These are phyloP conservation scores for Diorhabda elongata DNA, from an alignment of 1,140 invertebrate species.

Conservation along the genomic window DNA sequence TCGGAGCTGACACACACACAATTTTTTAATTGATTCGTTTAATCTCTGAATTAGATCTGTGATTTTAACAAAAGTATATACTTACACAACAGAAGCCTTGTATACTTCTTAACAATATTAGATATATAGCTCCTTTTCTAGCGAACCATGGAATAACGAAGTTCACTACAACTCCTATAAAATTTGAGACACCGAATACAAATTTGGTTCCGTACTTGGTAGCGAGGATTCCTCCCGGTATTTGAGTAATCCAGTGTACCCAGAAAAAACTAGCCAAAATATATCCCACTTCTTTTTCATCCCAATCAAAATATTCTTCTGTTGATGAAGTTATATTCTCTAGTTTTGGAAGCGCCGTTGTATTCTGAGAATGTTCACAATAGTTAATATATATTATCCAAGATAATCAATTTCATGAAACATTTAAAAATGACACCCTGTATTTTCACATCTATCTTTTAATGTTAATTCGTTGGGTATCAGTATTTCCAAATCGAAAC, in stretches of 20 bases:
- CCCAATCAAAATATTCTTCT: constrained; percentile 56
- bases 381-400: no score
- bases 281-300: constrained; percentile 63
- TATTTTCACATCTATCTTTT: no score
- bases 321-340: no score
- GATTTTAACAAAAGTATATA: constrained; percentile 18
- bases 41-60: no score
- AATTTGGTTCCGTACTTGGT: constrained; percentile 67
- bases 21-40: no score
- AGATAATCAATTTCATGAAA: no score
- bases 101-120: constrained; percentile 62
- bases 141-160: constrained; percentile 65
- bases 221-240: constrained; percentile 70
- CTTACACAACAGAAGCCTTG: constrained; percentile 72
- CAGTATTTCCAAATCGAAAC: no score
- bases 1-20: no score
- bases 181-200: constrained; percentile 66
- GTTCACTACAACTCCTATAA: constrained; percentile 64
- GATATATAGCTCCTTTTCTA: constrained; percentile 54
- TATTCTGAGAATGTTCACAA: no score
- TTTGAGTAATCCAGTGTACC: constrained; percentile 67
- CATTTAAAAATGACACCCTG: no score
- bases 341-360: no score
- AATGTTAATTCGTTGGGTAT: no score
- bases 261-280: constrained; percentile 71